Evolutionary conservation across 1,140 invertebrate genomes (phyloP), one percentile per base, ranked within the genome.

Genomic region (Drosophila mauritiana): DNA sequence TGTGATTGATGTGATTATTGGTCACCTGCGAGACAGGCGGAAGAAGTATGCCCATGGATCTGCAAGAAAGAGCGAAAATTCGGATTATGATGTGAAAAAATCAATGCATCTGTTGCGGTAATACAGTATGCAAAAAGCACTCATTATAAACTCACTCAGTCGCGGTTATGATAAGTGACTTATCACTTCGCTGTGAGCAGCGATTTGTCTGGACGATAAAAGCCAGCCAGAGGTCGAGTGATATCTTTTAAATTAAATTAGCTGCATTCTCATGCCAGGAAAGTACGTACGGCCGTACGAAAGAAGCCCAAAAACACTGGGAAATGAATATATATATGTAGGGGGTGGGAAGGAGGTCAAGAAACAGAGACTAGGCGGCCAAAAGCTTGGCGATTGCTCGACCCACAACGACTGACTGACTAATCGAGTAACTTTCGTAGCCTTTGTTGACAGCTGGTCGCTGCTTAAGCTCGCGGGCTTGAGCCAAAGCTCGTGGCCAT

Each of bases 41-140:
- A 73, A 96, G 92, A 51, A 96, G 92, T 78, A 96, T 96, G 52
- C 95, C 95, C 95, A 96, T 96, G 72, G 95, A 96, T 93, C 96
- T 96, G 92, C 3, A 92, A 92, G 31, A 15, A 51, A n/a, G 1
- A 46, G 17, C 49, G 5, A 65, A 27, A 51, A 25, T 25, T 12
- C 45, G 7, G 27, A 54, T 54, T 34, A 56, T 36, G 37, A 22
- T 40, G 8, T 52, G 27, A 52, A 69, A 83, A 85, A 85, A 81
- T 86, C 78, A 75, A 86, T 86, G 73, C 64, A 72, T 62, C 27
- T 72, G 48, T 42, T 45, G 62, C 49, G 40, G 46, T 39, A 39
- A 46, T 43, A 34, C 34, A 58, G 42, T 25, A 53, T 63, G 31
- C n/a, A 12, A 34, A n/a, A 46, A 31, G 3, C 51, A 61, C 49